phyloP scores from a whole-genome alignment of 2,113 vertebrate species.

The Athene cunicularia region DNA sequence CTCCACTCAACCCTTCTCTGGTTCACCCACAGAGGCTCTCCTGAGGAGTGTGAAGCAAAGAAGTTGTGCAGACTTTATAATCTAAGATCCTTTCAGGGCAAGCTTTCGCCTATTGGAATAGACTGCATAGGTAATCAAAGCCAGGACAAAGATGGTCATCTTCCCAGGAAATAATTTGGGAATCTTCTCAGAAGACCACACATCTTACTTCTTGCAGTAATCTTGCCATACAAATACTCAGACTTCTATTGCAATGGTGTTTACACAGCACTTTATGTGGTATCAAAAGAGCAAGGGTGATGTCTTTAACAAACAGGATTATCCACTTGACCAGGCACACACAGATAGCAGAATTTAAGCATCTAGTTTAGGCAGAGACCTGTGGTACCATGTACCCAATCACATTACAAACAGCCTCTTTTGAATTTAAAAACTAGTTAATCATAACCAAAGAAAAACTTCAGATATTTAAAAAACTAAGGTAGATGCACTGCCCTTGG shows the following conservation, averaged over 20 bases:
- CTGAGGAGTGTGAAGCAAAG: background rate
- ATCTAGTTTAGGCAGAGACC: background rate
- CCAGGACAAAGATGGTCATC: background rate
- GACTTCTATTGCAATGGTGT: background rate
- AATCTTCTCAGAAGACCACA: background rate
- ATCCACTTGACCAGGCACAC: background rate
- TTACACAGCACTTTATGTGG: background rate
- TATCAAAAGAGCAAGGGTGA: conserved; percentile 23
- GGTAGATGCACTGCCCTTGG: background rate
- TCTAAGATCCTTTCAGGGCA: background rate
- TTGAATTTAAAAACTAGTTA: background rate
- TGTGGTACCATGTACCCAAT: background rate
- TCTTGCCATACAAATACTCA: background rate
- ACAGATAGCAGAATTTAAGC: background rate
- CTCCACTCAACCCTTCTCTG: background rate
- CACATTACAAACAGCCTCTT: background rate
- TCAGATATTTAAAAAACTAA: background rate
- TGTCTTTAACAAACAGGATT: conserved; percentile 8
- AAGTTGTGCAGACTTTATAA: background rate
- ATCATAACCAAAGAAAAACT: background rate
- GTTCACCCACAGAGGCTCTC: background rate
- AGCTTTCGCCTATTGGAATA: background rate
- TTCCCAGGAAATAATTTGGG: background rate
- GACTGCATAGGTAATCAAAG: background rate
- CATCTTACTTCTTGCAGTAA: background rate